Evolutionary conservation across 1,140 invertebrate species (phyloP).

Genomic region (Brachionus calyciflorus): DNA sequence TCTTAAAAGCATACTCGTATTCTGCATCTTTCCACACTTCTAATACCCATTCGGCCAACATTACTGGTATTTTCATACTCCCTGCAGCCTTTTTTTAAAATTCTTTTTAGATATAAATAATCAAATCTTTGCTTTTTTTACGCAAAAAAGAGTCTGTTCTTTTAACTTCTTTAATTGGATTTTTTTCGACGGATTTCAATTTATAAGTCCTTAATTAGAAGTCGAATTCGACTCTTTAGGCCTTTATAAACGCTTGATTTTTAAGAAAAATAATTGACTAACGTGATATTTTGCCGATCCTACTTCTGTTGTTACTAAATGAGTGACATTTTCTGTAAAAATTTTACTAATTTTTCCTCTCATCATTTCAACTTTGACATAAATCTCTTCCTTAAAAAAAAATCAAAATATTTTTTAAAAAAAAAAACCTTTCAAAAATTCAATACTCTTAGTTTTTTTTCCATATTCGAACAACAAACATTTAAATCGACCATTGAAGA

Average conservation of each 20-base stretch:
- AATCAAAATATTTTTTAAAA: background rate
- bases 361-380: slow-evolving; percentile 74
- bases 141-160: no score
- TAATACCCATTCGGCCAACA: slow-evolving; percentile 75
- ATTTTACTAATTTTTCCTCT: slow-evolving; percentile 72
- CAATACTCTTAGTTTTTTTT: slow-evolving; percentile 34
- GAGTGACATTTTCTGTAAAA: slow-evolving; percentile 72
- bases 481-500: slow-evolving; percentile 44
- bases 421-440: background rate
- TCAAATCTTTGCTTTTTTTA: no score
- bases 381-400: slow-evolving; percentile 65
- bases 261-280: slow-evolving; percentile 21
- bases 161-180: no score
- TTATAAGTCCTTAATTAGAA: no score
- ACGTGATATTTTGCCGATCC: slow-evolving; percentile 61
- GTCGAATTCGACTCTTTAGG: no score
- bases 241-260: background rate
- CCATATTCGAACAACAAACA: slow-evolving; percentile 43
- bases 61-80: slow-evolving; percentile 70
- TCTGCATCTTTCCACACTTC: slow-evolving; percentile 72
- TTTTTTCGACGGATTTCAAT: no score
- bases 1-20: slow-evolving; percentile 59
- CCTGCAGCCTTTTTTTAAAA: slow-evolving; percentile 66
- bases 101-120: no score
- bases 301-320: slow-evolving; percentile 71